These are phyloP conservation scores for Nasonia oneida DNA, from an alignment of 2,888 invertebrate species.

Conservation along the genomic window DNA sequence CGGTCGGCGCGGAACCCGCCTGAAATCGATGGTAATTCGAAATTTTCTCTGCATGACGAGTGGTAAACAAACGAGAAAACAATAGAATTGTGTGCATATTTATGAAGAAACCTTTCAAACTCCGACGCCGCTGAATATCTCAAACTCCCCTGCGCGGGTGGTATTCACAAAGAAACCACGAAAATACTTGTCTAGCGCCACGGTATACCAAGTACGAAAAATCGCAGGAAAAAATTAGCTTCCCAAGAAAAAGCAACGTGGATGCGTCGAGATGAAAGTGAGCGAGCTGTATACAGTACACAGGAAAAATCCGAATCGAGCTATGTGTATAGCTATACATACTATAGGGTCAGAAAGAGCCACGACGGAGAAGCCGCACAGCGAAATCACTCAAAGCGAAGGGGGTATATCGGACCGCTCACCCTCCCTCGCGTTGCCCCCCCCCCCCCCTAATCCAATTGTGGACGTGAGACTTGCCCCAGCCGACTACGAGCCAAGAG, in stretches of 20 bases:
- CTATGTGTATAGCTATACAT: not conserved
- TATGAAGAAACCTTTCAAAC: conserved; percentile 5
- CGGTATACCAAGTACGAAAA: not conserved
- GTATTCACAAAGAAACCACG: not conserved
- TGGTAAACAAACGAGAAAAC: not conserved
- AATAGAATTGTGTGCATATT: not conserved
- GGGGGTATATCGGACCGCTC: conserved; percentile 17
- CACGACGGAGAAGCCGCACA: conserved; percentile 21
- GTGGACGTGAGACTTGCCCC: not conserved
- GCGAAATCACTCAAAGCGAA: conserved; percentile 33
- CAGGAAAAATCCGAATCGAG: conserved; percentile 15
- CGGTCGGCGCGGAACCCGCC: not conserved
- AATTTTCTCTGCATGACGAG: not conserved
- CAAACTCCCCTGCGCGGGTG: not conserved
- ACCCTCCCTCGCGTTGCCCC: not conserved
- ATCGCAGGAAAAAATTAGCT: not conserved
- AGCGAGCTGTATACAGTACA: no score
- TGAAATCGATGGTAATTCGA: not conserved
- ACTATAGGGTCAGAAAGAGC: not conserved
- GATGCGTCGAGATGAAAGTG: not conserved
- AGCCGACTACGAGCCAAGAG: conserved; percentile 32
- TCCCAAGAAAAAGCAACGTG: not conserved
- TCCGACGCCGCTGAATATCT: not conserved
- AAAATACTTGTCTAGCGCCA: not conserved
- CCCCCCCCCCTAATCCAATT: conserved; percentile 43